Percentiles rank a stretch among this genome's conserved stretches.
Conservation (phyloP, 1,140 invertebrate genomes). For the Diorhabda sublineata region DNA sequence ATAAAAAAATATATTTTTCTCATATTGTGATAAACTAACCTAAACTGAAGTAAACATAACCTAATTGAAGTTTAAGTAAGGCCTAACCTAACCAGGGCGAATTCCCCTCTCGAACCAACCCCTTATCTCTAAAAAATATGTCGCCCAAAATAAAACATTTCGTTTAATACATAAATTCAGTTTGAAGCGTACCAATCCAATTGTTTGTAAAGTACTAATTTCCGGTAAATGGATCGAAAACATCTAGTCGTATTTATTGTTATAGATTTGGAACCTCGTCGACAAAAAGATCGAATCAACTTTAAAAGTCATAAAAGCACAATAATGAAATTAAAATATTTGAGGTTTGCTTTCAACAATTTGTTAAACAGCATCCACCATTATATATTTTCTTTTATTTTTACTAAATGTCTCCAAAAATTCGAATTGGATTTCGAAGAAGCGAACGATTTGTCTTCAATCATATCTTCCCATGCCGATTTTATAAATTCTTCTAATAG, state of each 20-base stretch:
- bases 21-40: too few species aligned
- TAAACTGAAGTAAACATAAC: too few species aligned
- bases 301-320: constrained; percentile 4
- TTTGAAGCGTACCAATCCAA: too few species aligned
- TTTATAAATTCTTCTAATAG: constrained; percentile 33
- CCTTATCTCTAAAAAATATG: too few species aligned
- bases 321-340: constrained; percentile 52
- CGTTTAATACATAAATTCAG: too few species aligned
- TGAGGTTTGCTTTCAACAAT: constrained; percentile 59
- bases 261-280: constrained; percentile 31
- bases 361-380: constrained; percentile 60
- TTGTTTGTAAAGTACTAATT: too few species aligned
- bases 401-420: constrained; percentile 37
- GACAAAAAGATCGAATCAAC: not conserved
- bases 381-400: constrained; percentile 61
- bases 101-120: too few species aligned
- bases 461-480: constrained; percentile 35
- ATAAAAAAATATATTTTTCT: too few species aligned
- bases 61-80: too few species aligned
- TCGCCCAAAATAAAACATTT: too few species aligned
- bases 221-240: too few species aligned
- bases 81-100: too few species aligned
- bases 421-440: constrained; percentile 41
- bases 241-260: not conserved
- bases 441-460: constrained; percentile 37